phyloP scores from a whole-genome alignment of 2,113 vertebrate genomes.

The Centrocercus urophasianus region DNA sequence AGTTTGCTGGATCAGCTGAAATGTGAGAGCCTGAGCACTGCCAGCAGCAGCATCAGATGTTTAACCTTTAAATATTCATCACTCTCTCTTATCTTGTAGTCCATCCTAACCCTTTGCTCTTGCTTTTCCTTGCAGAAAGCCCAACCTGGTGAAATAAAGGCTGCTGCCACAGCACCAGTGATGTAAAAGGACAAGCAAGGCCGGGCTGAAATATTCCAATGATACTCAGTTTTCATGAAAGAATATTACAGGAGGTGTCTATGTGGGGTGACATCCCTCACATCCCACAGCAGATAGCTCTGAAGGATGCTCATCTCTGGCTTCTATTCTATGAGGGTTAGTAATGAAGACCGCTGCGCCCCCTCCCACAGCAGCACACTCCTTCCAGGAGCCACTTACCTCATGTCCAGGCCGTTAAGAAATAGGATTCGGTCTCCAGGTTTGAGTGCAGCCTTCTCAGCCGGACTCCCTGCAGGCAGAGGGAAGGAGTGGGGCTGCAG shows the following conservation, averaged over 20 bases:
- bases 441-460: conserved; percentile 93
- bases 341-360: fast-evolving
- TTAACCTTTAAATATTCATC: conserved; percentile 69
- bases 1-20: conserved; percentile 63
- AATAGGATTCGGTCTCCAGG: conserved; percentile 94
- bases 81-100: neutral
- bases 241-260: neutral
- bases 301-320: fast-evolving
- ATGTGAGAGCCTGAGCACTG: conserved; percentile 8
- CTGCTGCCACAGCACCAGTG: fast-evolving
- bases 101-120: conserved; percentile 14
- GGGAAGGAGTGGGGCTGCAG: neutral
- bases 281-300: neutral
- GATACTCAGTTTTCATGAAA: neutral
- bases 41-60: conserved; percentile 41
- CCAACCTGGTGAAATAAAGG: fast-evolving
- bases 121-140: neutral
- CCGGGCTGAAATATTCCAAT: neutral
- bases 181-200: neutral
- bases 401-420: conserved; percentile 98
- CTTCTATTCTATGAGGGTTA: neutral
- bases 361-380: neutral
- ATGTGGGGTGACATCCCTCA: fast-evolving
- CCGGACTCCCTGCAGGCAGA: conserved; percentile 87
- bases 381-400: conserved; percentile 76